A percentile compares a stretch with the other conserved stretches of the same genome.
Evolutionary conservation across 2,888 invertebrate genomes (phyloP).

Genomic region (Dynastes grantii): DNA sequence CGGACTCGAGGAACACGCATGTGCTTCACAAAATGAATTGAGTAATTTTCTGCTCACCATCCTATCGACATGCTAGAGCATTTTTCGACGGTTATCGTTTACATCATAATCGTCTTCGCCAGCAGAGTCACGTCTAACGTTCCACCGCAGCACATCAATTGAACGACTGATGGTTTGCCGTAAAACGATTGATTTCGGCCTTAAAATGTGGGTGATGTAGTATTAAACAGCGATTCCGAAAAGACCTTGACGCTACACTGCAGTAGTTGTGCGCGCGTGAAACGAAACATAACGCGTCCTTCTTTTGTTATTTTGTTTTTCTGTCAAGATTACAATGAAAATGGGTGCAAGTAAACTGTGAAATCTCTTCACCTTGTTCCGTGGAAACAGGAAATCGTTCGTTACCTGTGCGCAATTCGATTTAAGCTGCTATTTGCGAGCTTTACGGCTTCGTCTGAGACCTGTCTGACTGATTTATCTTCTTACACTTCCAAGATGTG

Average conservation of each 20-base stretch:
- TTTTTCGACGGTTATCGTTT: conserved; percentile 40
- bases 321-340: conserved; percentile 4
- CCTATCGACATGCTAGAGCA: conserved; percentile 44
- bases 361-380: conserved; percentile 13
- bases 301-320: conserved; percentile 40
- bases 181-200: conserved; percentile 44
- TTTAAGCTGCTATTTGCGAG: background rate
- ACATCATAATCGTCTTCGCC: conserved; percentile 10
- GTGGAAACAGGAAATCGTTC: background rate
- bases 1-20: conserved; percentile 50
- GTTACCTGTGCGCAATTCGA: conserved; percentile 15
- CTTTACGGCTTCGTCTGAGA: background rate
- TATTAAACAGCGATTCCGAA: conserved; percentile 25
- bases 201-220: conserved; percentile 44
- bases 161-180: conserved; percentile 40
- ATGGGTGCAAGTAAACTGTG: conserved; percentile 36
- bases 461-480: conserved; percentile 13
- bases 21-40: conserved; percentile 53
- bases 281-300: conserved; percentile 28
- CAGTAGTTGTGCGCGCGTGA: conserved; percentile 39
- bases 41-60: conserved; percentile 51
- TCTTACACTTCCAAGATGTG: conserved; percentile 47
- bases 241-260: conserved; percentile 28
- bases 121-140: conserved; percentile 22
- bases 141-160: conserved; percentile 21